Base-by-base conservation (phyloP, 2,113 vertebrate genomes). In the Steatornis caripensis region DNA sequence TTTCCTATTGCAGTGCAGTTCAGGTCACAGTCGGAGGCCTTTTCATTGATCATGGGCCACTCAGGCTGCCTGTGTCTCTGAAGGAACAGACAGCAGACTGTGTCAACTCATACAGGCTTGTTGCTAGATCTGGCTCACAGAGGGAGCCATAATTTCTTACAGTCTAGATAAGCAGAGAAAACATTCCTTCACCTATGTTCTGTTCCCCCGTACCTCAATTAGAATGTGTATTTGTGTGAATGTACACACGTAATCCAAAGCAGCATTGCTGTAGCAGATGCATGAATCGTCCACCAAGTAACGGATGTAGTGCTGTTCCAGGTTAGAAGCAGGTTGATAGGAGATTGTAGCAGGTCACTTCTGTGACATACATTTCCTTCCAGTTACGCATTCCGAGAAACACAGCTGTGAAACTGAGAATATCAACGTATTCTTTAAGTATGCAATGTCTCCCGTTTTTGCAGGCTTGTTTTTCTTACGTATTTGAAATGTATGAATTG, bases 101-200 rank as follows among this genome's bases (percentile, higher is more conserved):
- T 15, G 6, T 2, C 22, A 22, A 36, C 65, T 80, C 24, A 3
- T 20, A 6, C 1, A 1, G 55, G 34, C 22, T 24, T 43, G 0
- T n/a, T 34, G 36, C 61, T 85, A 11, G 39, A 5, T 46, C 29
- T 34, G 29, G 78, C 55, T 70, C 69, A 16, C 36, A 61, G 15
- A 21, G 55, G 46, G 66, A 7, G 65, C n/a, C 11, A 0, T 16
- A 26, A 55, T 74, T 54, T 49, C 7, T 5, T 8, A 13, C 37
- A 76, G 75, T 45, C 51, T 48, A 8, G 71, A 37, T 18, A n/a
- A 64, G 37, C 48, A 90, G 34, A 69, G 51, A 9, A 6, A 37
- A 12, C 11, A 1, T 16, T 58, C 41, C 82, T 34, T 18, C 32
- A 34, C 62, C 58, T 34, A 4, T 15, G 1, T 65, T 54, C 49